These are phyloP conservation scores for Phrynocephalus guinanensis DNA, from an alignment of 2,797 vertebrate species.

Conservation along the genomic window DNA sequence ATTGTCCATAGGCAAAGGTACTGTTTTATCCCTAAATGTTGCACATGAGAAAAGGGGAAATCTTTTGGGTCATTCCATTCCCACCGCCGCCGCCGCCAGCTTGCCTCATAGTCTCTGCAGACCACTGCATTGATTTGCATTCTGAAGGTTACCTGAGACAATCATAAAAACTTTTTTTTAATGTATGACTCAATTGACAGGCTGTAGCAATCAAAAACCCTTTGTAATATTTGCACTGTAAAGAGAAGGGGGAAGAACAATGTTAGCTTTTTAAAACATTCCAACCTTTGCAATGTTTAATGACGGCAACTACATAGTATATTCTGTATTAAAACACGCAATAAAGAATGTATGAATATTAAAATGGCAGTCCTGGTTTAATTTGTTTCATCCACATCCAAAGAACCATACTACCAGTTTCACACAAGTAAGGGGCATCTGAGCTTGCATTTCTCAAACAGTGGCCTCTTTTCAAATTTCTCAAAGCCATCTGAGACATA, in stretches of 20 bases:
- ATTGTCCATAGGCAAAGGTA: not conserved
- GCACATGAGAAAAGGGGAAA: not conserved
- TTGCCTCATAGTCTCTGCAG: constrained; percentile 16
- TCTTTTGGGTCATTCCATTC: not conserved
- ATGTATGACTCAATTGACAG: not conserved
- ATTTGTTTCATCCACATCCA: not conserved
- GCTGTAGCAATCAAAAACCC: not conserved
- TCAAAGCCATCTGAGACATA: not conserved
- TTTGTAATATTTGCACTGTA: not conserved
- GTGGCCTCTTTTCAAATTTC: not conserved
- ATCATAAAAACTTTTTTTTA: not conserved
- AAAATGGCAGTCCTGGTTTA: not conserved
- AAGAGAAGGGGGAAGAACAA: not conserved
- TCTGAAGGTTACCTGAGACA: constrained; percentile 23
- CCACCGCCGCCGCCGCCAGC: not conserved
- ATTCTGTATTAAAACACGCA: not conserved
- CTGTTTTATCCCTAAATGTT: not conserved
- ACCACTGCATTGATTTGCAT: constrained; percentile 35
- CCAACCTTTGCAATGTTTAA: not conserved
- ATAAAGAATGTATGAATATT: not conserved
- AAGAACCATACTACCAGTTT: not conserved
- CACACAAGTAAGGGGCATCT: too few species aligned
- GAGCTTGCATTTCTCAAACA: too few species aligned
- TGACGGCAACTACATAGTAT: not conserved
- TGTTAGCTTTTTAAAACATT: not conserved